Evolutionary conservation across 2,797 vertebrate species (phyloP).

Genomic region (Gouania willdenowi): DNA sequence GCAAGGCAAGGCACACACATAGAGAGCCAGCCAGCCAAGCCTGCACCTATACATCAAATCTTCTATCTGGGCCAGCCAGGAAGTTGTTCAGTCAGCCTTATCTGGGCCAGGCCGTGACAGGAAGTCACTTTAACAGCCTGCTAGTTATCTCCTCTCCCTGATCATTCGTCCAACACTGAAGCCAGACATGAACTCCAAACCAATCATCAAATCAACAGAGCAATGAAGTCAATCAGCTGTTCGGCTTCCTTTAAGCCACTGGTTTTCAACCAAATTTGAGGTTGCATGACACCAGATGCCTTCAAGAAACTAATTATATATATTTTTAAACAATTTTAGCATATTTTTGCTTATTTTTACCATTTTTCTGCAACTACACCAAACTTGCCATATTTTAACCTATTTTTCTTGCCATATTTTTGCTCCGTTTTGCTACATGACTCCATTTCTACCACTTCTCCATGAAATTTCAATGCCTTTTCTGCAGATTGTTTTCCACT

Average conservation of each 20-base stretch:
- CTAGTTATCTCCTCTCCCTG: constrained; percentile 33
- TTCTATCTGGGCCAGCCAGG: constrained; percentile 60
- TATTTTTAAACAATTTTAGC: too few relatives aligned
- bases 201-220: constrained; percentile 31
- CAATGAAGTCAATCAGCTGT: constrained; percentile 42
- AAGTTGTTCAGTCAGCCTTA: constrained; percentile 59
- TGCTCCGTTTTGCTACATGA: too few relatives aligned
- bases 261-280: too few relatives aligned
- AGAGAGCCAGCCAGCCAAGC: constrained; percentile 20
- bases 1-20: constrained; percentile 52
- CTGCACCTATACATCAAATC: constrained; percentile 56
- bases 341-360: too few relatives aligned
- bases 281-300: too few relatives aligned
- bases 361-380: too few relatives aligned
- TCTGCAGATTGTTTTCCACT: too few relatives aligned
- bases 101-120: constrained; percentile 54
- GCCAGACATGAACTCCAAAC: constrained; percentile 32
- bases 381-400: too few relatives aligned
- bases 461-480: too few relatives aligned
- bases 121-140: constrained; percentile 42
- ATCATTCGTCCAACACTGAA: constrained; percentile 38
- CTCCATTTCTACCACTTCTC: too few relatives aligned
- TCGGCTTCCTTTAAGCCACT: constrained; percentile 26
- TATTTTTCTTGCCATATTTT: too few relatives aligned
- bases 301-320: too few relatives aligned